Conservation (phyloP, 2,797 vertebrate genomes). For the Lacerta viridis region DNA sequence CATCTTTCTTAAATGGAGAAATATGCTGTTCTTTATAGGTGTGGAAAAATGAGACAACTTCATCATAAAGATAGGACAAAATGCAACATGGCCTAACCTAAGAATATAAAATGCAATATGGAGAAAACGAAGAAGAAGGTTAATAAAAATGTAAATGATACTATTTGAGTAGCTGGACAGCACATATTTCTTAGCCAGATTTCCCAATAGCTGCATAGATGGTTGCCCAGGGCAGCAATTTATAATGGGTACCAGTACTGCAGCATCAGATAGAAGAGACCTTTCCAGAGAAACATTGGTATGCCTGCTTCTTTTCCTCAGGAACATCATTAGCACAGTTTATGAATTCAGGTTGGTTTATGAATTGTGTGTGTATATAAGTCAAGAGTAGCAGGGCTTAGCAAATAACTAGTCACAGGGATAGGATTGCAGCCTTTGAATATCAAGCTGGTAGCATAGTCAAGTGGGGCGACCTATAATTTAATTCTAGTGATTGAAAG, state of each 20-base stretch:
- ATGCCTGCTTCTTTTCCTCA: background rate
- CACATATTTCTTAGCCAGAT: background rate
- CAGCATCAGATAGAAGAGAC: background rate
- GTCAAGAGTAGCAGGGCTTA: background rate
- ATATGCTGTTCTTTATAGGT: background rate
- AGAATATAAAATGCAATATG: background rate
- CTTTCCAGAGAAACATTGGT: background rate
- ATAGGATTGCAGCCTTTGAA: background rate
- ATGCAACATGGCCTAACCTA: background rate
- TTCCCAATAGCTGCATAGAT: background rate
- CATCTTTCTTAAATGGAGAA: slow-evolving; percentile 6
- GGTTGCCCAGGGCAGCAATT: background rate
- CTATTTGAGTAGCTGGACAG: background rate
- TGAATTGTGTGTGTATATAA: background rate
- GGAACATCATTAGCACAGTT: background rate
- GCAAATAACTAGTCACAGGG: background rate
- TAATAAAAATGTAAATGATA: background rate
- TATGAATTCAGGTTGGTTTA: background rate
- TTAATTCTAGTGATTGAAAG: background rate
- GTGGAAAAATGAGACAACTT: background rate
- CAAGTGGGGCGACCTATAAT: no score
- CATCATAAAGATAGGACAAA: slow-evolving; percentile 21
- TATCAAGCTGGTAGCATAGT: no score
- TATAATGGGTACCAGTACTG: background rate
- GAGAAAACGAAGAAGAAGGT: background rate